phyloP scores from a whole-genome alignment of 2,797 vertebrate genomes.

The Anguilla anguilla region DNA sequence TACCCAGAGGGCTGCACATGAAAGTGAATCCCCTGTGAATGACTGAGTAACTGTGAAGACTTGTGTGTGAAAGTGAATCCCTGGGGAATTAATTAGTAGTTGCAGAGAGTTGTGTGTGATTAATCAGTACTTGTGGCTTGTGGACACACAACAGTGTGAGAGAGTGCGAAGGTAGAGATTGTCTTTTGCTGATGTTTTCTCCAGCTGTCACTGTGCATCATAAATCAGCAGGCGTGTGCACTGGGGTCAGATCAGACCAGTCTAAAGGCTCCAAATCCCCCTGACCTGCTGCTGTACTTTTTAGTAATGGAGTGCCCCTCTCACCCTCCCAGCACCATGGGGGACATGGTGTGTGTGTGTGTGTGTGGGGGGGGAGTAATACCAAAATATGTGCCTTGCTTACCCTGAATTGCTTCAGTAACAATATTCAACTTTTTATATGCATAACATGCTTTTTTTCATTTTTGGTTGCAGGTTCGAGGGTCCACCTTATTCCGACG shows the following conservation, averaged over 20 bases:
- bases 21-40: not conserved
- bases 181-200: not conserved
- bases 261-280: constrained; percentile 24
- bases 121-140: not conserved
- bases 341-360: constrained; percentile 56
- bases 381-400: not conserved
- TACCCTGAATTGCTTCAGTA: not conserved
- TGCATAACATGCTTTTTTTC: not conserved
- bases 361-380: constrained; percentile 29
- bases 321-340: not conserved
- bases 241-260: not conserved
- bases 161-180: not conserved
- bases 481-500: constrained; percentile 48
- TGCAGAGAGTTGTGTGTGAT: not conserved
- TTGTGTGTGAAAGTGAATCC: not conserved
- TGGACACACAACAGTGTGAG: not conserved
- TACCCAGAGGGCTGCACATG: not conserved
- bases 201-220: not conserved
- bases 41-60: not conserved
- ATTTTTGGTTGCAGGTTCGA: constrained; percentile 60
- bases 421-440: not conserved
- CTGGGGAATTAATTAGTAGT: not conserved
- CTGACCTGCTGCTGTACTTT: constrained; percentile 6
- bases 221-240: not conserved
- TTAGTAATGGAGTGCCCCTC: constrained; percentile 28